These are phyloP conservation scores for Ylistrum balloti DNA, from an alignment of 1,140 invertebrate species.

Conservation along the genomic window DNA sequence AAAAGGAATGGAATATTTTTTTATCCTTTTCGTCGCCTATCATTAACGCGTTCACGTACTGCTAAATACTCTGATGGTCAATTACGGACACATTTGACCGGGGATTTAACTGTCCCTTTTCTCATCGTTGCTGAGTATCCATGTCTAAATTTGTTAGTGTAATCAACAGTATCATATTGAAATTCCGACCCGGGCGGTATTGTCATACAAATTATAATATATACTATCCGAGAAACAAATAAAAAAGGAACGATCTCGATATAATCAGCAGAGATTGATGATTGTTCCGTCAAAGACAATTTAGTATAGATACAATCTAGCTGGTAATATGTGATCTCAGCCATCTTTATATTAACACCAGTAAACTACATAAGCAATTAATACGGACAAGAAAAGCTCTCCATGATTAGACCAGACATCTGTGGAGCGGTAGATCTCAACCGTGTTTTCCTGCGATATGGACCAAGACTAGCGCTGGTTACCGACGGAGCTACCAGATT, in stretches of 20 bases:
- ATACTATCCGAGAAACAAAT: background rate
- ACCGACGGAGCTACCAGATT: background rate
- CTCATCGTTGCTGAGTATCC: background rate
- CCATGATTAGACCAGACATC: background rate
- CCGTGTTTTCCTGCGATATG: background rate
- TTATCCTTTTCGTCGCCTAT: background rate
- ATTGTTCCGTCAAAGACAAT: background rate
- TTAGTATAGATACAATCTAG: background rate
- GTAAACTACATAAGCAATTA: conserved; percentile 16
- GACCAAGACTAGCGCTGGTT: background rate
- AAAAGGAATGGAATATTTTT: background rate
- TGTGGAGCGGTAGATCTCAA: background rate
- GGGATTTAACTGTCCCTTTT: background rate
- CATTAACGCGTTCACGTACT: background rate
- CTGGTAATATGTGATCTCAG: background rate
- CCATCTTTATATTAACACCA: background rate
- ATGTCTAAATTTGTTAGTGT: conserved; percentile 9
- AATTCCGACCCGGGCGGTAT: background rate
- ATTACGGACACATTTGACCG: conserved; percentile 25
- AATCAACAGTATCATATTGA: conserved; percentile 35
- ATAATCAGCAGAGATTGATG: background rate
- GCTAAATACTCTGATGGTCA: background rate
- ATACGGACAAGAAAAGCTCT: background rate
- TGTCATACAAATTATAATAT: background rate
- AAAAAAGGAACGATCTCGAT: background rate